Percentiles rank a stretch among this genome's conserved stretches.
phyloP scores from a whole-genome alignment of 2,797 vertebrate species.

The Caiman crocodilus region DNA sequence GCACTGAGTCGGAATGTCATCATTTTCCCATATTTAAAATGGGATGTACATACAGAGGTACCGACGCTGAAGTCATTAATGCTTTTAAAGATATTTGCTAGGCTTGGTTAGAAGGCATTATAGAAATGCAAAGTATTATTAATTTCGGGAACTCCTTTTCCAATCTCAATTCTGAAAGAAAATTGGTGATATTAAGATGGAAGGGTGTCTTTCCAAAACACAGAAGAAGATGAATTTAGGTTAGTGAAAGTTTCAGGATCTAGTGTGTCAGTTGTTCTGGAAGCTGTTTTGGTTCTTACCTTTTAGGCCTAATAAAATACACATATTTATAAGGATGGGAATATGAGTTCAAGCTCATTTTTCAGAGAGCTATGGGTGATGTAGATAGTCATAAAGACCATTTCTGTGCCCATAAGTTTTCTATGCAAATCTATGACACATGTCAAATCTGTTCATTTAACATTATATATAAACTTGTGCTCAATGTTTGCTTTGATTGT shows the following conservation, averaged over 20 bases:
- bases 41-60: accelerated
- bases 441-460: not conserved
- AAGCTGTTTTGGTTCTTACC: not conserved
- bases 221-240: not conserved
- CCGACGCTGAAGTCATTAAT: not conserved
- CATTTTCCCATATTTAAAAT: not conserved
- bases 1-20: not conserved
- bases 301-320: not conserved
- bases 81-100: accelerated
- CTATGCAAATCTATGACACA: not conserved
- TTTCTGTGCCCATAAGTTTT: not conserved
- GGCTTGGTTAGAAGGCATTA: not conserved
- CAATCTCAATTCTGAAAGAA: not conserved
- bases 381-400: not conserved
- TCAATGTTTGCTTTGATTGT: not conserved
- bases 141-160: not conserved
- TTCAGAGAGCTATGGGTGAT: not conserved
- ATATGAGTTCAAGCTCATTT: not conserved
- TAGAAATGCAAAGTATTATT: not conserved
- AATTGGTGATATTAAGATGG: not conserved
- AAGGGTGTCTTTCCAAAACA: not conserved
- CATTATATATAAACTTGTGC: not conserved
- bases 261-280: not conserved
- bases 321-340: not conserved
- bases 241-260: not conserved